Percentiles rank a stretch among this genome's conserved stretches.
Evolutionary conservation across 1,140 invertebrate genomes (phyloP).

Genomic region (Pseudomyrmex sp.): DNA sequence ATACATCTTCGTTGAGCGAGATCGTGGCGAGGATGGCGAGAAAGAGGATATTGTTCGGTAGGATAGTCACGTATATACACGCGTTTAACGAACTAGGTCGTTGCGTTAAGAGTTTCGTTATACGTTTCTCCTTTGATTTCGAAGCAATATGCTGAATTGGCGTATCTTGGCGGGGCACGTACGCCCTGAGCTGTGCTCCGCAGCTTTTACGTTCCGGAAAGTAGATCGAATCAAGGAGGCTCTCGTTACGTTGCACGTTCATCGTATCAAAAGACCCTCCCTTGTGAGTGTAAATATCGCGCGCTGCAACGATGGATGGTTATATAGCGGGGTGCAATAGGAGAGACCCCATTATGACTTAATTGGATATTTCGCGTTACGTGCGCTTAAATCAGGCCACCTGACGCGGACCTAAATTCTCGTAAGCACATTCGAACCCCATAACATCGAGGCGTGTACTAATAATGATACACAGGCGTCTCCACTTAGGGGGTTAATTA

Average conservation of each 20-base stretch:
- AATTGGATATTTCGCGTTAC: conserved; percentile 74
- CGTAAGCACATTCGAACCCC: conserved; percentile 70
- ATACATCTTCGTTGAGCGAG: neutral
- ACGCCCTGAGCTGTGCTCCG: neutral
- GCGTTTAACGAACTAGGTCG: conserved; percentile 49
- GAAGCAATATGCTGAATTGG: conserved; percentile 47
- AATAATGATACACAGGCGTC: conserved; percentile 81
- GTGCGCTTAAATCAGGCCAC: conserved; percentile 68
- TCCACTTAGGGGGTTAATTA: conserved; percentile 80
- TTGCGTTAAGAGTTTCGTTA: conserved; percentile 48
- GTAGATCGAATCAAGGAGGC: conserved; percentile 44
- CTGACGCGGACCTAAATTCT: conserved; percentile 69
- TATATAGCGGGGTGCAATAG: conserved; percentile 52
- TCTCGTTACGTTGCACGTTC: conserved; percentile 3
- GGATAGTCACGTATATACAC: conserved; percentile 24
- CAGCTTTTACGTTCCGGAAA: conserved; percentile 17
- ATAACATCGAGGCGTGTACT: conserved; percentile 73
- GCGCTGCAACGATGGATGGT: conserved; percentile 15
- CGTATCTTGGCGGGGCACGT: conserved; percentile 18
- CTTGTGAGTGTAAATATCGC: conserved; percentile 38
- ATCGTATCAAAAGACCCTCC: conserved; percentile 25
- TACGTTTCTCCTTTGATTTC: conserved; percentile 33
- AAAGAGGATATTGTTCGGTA: conserved; percentile 1
- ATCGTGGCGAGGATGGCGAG: neutral
- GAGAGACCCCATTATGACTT: conserved; percentile 66